Percentiles rank a stretch among this genome's conserved stretches.
Conservation (phyloP, 2,888 invertebrate species). For the Norana najaformis region DNA sequence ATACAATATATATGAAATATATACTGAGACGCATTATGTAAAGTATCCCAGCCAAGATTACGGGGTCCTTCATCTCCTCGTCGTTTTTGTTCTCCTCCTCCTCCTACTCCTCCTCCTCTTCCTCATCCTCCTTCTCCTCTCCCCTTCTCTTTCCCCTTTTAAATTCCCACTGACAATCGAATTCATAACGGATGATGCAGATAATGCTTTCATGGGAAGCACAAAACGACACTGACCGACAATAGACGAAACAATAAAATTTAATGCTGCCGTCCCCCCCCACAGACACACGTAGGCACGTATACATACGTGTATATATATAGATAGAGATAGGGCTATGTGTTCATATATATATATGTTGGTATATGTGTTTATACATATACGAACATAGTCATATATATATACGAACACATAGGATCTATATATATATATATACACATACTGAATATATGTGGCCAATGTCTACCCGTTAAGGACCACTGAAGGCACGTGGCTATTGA, state of each 20-base stretch:
- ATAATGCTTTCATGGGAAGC: conserved; percentile 5
- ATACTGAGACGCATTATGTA: no score
- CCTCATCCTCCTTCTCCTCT: neutral
- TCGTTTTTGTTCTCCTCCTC: neutral
- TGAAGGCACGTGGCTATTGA: neutral
- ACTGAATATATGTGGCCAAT: neutral
- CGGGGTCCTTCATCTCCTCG: neutral
- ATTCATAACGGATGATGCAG: neutral
- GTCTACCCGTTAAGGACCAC: neutral
- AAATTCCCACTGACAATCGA: neutral
- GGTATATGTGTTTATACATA: neutral
- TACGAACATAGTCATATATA: neutral
- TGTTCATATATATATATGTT: neutral
- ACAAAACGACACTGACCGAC: neutral
- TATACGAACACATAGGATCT: neutral
- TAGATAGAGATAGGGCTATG: neutral
- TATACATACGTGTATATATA: neutral
- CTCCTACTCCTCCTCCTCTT: neutral
- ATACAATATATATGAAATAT: no score
- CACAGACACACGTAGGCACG: neutral
- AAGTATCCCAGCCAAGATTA: neutral
- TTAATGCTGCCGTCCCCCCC: neutral
- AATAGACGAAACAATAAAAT: neutral
- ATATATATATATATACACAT: neutral
- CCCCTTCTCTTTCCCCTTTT: neutral